These are phyloP conservation scores for Lagopus muta DNA, from an alignment of 2,113 vertebrate species.

Conservation along the genomic window DNA sequence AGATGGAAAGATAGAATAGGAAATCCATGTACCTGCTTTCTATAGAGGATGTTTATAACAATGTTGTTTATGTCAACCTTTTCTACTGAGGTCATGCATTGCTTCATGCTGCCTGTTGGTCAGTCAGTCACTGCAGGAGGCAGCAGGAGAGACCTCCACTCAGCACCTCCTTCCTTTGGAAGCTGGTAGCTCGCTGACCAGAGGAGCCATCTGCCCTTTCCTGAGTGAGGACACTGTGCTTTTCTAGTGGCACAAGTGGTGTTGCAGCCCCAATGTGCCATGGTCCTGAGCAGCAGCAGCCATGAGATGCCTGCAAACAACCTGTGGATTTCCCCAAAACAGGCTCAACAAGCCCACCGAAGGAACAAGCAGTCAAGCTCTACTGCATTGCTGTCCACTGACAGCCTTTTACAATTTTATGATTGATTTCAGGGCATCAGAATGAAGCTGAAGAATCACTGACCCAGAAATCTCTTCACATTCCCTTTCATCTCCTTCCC, in stretches of 20 bases:
- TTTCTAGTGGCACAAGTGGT: not conserved
- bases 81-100: not conserved
- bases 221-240: not conserved
- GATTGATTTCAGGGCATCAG: not conserved
- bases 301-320: not conserved
- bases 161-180: not conserved
- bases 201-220: rapidly evolving
- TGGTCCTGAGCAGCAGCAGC: not conserved
- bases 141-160: not conserved
- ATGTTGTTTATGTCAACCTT: not conserved
- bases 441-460: not conserved
- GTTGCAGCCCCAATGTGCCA: not conserved
- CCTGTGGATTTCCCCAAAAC: not conserved
- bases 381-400: not conserved
- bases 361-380: rapidly evolving
- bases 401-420: not conserved
- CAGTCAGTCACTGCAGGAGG: not conserved
- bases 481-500: not conserved
- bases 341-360: not conserved
- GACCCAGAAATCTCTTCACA: not conserved
- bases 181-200: not conserved
- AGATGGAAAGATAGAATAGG: not conserved
- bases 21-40: slow-evolving; percentile 27
- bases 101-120: not conserved
- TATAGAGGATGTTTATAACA: slow-evolving; percentile 18